phyloP scores from a whole-genome alignment of 2,113 vertebrate genomes.

The Pachycephala philippinensis region DNA sequence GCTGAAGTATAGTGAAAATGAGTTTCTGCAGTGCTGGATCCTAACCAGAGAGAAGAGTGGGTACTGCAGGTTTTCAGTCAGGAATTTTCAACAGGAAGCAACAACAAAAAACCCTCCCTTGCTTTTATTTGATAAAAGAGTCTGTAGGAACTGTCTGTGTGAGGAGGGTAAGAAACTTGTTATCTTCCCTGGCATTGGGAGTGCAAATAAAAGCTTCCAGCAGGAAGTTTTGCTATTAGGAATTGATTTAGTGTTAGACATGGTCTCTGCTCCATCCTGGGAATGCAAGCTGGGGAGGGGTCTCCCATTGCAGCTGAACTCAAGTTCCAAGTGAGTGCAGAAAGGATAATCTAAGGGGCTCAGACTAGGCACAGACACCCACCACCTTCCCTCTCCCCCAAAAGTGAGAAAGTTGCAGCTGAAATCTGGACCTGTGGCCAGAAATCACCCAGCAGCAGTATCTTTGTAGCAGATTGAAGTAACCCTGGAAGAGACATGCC shows the following conservation, averaged over 20 bases:
- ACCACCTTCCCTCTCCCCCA: not conserved
- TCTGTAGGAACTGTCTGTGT: not conserved
- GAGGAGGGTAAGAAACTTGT: not conserved
- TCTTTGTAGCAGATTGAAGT: not conserved
- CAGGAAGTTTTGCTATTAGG: not conserved
- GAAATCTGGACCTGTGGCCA: not conserved
- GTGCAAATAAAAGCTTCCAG: not conserved
- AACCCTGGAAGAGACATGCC: not conserved
- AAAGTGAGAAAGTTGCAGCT: not conserved
- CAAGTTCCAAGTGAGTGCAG: not conserved
- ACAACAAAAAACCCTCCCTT: not conserved
- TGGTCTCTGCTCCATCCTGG: not conserved
- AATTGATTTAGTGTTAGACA: not conserved
- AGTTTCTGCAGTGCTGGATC: slow-evolving; percentile 63
- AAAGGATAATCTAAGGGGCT: not conserved
- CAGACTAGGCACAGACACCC: not conserved
- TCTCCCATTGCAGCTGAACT: not conserved
- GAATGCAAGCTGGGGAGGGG: not conserved
- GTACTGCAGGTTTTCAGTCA: slow-evolving; percentile 24
- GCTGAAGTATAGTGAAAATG: slow-evolving; percentile 52
- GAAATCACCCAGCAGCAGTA: not conserved
- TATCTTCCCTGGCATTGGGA: not conserved
- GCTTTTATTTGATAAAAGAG: not conserved
- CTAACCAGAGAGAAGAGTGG: slow-evolving; percentile 32
- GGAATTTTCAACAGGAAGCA: slow-evolving; percentile 8